Percentiles rank a stretch among this genome's conserved stretches.
phyloP scores from a whole-genome alignment of 2,113 vertebrate genomes.

The Ornithorhynchus anatinus region DNA sequence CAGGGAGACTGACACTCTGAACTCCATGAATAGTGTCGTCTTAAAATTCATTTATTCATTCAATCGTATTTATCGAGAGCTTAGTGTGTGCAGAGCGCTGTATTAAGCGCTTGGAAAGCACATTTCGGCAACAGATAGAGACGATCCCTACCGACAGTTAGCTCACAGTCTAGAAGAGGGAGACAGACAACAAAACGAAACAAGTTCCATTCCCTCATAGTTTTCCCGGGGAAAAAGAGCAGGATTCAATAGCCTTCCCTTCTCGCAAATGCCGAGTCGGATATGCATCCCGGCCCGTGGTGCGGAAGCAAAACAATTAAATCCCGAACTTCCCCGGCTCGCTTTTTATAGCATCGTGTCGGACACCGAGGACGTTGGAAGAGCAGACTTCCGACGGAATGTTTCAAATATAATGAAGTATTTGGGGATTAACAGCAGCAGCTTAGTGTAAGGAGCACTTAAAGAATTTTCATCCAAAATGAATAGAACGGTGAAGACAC shows the following conservation, averaged over 20 bases:
- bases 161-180: too few relatives aligned
- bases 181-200: too few relatives aligned
- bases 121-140: too few relatives aligned
- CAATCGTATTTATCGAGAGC: too few relatives aligned
- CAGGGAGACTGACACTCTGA: too few relatives aligned
- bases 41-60: too few relatives aligned
- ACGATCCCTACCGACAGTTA: too few relatives aligned
- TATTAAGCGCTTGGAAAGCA: too few relatives aligned
- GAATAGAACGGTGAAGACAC: too few relatives aligned
- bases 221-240: slow-evolving; percentile 11
- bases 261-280: slow-evolving; percentile 24
- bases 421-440: slow-evolving; percentile 2
- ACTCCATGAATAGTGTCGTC: too few relatives aligned
- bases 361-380: not conserved
- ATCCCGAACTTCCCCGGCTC: not conserved
- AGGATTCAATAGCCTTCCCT: not conserved
- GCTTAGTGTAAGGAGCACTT: not conserved
- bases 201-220: too few relatives aligned
- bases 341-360: slow-evolving; percentile 1
- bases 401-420: slow-evolving; percentile 14
- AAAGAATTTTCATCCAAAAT: not conserved
- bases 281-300: not conserved
- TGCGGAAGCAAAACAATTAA: slow-evolving; percentile 27
- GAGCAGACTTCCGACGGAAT: slow-evolving; percentile 15
- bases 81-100: too few relatives aligned